Evolutionary conservation across 2,888 invertebrate species (phyloP), one percentile per base, ranked within the genome.

Genomic region (Theodoxus fluviatilis): DNA sequence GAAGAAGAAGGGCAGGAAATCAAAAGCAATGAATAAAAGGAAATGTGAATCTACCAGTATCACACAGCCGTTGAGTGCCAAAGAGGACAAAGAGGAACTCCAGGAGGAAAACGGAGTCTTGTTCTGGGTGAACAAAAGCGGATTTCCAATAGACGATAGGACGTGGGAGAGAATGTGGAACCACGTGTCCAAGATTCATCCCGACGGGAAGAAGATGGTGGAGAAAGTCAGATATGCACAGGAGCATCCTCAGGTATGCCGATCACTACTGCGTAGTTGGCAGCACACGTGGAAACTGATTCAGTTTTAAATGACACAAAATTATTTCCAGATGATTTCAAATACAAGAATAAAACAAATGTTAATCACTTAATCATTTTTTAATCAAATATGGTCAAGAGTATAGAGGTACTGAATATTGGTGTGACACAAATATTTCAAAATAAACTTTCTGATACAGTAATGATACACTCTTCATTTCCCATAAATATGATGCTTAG

Each of bases 81-180:
- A 7, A 33, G 61, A 75, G 9, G 77, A 77, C 52, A 76, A 78
- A 22, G 79, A 80, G 47, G 81, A 84, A 35, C 79, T 77, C 18
- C 77, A 75, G n/a, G 79, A 81, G 63, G 83, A 84, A 59, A 83
- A 81, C 77, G 85, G 83, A 22, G 84, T 85, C 9, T 76, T 84
- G 71, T 86, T 86, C 73, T 85, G 84, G 80, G 83, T 87, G 33
- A 87, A 87, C 74, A 84, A 82, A 67, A 80, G 81, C 71, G 86
- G 87, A 1, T 85, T 86, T 70, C 87, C 87, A 4, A 78, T 87
- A 25, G 81, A 83, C 75, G 79, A 81, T n/a, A 74, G 75, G 67
- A 85, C 85, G 3, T 87, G 85, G 85, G 79, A 84, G n/a, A 75
- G 84, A 68, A 87, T 87, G 87, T 87, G 85, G 84, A 81, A 81